Evolutionary conservation across 2,113 vertebrate genomes (phyloP).

Genomic region (Zootoca vivipara): DNA sequence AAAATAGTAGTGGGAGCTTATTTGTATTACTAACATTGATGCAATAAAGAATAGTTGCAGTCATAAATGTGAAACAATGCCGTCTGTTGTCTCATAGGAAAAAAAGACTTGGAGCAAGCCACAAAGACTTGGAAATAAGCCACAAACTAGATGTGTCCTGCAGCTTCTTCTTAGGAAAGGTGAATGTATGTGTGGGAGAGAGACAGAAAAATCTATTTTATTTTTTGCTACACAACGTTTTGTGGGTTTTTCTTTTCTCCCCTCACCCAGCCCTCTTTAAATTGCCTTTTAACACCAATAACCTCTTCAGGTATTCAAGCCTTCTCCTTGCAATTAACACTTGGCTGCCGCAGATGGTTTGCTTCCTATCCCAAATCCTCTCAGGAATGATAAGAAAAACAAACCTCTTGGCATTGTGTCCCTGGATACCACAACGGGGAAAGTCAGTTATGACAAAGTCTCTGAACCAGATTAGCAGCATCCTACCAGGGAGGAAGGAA

Average conservation of each 20-base stretch:
- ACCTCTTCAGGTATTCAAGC: slow-evolving; percentile 51
- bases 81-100: slow-evolving; percentile 44
- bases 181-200: slow-evolving; percentile 18
- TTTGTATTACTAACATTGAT: slow-evolving; percentile 36
- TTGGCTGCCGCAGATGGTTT: slow-evolving; percentile 45
- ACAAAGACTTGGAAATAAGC: slow-evolving; percentile 59
- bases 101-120: slow-evolving; percentile 21
- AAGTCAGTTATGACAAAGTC: background rate
- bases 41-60: slow-evolving; percentile 25
- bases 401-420: slow-evolving; percentile 36
- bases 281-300: slow-evolving; percentile 44
- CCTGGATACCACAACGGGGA: slow-evolving; percentile 23
- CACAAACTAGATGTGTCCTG: slow-evolving; percentile 52
- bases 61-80: slow-evolving; percentile 46
- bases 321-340: slow-evolving; percentile 39
- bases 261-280: slow-evolving; percentile 48
- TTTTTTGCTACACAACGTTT: slow-evolving; percentile 45
- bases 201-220: slow-evolving; percentile 40
- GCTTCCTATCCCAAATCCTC: slow-evolving; percentile 58
- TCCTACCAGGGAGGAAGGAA: background rate
- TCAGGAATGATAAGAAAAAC: slow-evolving; percentile 47
- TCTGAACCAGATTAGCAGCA: background rate
- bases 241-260: slow-evolving; percentile 37
- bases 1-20: slow-evolving; percentile 22
- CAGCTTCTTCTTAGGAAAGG: slow-evolving; percentile 22